These are phyloP conservation scores for Trinectes maculatus DNA, from an alignment of 2,113 vertebrate genomes.

Conservation along the genomic window DNA sequence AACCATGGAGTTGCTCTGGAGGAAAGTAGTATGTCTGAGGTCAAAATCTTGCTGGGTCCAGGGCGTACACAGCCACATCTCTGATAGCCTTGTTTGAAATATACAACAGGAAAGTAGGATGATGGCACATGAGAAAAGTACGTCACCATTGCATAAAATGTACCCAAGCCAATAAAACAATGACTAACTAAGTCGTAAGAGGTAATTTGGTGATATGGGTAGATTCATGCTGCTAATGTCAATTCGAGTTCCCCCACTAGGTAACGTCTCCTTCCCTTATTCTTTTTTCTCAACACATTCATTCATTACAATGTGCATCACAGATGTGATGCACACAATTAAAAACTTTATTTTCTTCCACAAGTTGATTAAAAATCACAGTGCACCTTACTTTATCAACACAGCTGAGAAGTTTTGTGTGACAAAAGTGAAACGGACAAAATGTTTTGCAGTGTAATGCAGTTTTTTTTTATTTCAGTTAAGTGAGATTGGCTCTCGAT, in stretches of 20 bases:
- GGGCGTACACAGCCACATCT: not conserved
- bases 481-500: constrained; percentile 26
- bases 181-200: not conserved
- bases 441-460: constrained; percentile 6
- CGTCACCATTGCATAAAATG: not conserved
- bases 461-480: constrained; percentile 1
- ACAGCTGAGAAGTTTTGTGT: constrained; percentile 3
- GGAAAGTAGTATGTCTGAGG: constrained; percentile 32
- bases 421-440: constrained; percentile 31
- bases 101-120: not conserved
- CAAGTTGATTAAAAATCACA: constrained; percentile 30
- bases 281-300: not conserved
- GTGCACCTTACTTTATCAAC: constrained; percentile 12
- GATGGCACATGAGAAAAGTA: constrained; percentile 1
- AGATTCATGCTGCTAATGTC: not conserved
- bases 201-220: too few relatives aligned
- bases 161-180: not conserved
- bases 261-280: not conserved
- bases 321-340: not conserved
- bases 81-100: not conserved
- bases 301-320: constrained; percentile 1
- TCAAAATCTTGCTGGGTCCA: constrained; percentile 36
- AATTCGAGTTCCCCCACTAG: not conserved
- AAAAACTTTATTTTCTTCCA: not conserved
- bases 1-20: constrained; percentile 47